Base-by-base conservation (phyloP, 2,113 vertebrate genomes). In the Urocitellus parryii region DNA sequence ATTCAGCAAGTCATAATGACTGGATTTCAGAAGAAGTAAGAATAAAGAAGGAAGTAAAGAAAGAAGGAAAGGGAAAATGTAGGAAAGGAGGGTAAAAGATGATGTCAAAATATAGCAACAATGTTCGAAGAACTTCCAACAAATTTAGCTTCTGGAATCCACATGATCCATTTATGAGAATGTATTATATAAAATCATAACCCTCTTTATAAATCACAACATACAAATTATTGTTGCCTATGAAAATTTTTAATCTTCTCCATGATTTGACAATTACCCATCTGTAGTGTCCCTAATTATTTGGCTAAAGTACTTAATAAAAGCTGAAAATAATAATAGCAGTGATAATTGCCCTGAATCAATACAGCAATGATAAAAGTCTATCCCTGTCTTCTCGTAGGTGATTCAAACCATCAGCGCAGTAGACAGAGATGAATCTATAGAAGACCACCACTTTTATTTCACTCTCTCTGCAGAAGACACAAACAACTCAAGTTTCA, bases 331-430 rank as follows among this genome's bases (percentile, higher is more conserved):
- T 6, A 51, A 65, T 25, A 80, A 68, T 39, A 45, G n/a, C 11
- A 63, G 11, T 82, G 8, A 73, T 72, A 6, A 83, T 37, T 61
- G 91, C 70, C 6, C 8, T 8, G 39, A 72, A 51, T 72, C 25
- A 7, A 67, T 45, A 10, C 32, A 73, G n/a, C 5, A 80, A 29
- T 4, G 76, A 58, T 51, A 27, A 22, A 45, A 70, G 24, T 61
- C 3, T 17, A 45, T 72, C 10, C 61, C 2, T n/a, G 4, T 96
- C 8, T 96, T 51, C 92, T 97, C 96, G 25, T 97, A 99, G 99
- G 89, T 98, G 83, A 98, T 99, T 98, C 99, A 99, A 97, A 98
- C 95, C 51, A 98, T 99, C 97, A 99, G 99, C 86, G 99, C 99
- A 18, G 98, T 99, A 61, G 99, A 99, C 96, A 97, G 95, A 87